phyloP scores from a whole-genome alignment of 2,888 invertebrate genomes.

The Fragum sueziense region DNA sequence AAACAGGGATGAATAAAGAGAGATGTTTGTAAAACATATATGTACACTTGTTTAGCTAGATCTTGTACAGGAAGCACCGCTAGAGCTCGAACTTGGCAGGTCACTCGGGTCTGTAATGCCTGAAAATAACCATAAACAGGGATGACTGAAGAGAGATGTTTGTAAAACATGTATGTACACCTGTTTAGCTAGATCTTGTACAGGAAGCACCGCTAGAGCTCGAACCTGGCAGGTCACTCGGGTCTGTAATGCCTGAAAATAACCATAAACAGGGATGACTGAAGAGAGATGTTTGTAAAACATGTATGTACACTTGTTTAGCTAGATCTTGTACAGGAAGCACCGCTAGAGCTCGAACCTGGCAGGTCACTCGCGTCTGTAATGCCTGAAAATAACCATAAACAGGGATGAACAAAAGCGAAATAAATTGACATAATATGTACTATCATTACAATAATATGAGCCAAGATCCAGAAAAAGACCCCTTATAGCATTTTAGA shows the following conservation, averaged over 20 bases:
- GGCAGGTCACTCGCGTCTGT: constrained; percentile 85
- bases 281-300: constrained; percentile 85
- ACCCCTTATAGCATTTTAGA: no score
- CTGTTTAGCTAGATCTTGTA: constrained; percentile 94
- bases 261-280: no score
- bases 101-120: constrained; percentile 86
- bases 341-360: constrained; percentile 90
- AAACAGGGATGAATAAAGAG: no score
- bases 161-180: constrained; percentile 90
- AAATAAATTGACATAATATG: no score
- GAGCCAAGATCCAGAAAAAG: no score
- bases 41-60: constrained; percentile 93
- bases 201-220: constrained; percentile 95
- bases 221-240: constrained; percentile 86
- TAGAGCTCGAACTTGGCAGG: constrained; percentile 87
- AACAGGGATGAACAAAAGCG: no score
- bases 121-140: constrained; percentile 75
- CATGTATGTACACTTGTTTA: constrained; percentile 92
- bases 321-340: constrained; percentile 96
- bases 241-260: constrained; percentile 85
- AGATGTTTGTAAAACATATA: constrained; percentile 88
- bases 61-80: constrained; percentile 97
- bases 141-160: no score
- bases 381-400: constrained; percentile 84
- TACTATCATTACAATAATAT: no score